Base-by-base conservation (phyloP, 2,888 invertebrate species). In the Incurvaria masculella region DNA sequence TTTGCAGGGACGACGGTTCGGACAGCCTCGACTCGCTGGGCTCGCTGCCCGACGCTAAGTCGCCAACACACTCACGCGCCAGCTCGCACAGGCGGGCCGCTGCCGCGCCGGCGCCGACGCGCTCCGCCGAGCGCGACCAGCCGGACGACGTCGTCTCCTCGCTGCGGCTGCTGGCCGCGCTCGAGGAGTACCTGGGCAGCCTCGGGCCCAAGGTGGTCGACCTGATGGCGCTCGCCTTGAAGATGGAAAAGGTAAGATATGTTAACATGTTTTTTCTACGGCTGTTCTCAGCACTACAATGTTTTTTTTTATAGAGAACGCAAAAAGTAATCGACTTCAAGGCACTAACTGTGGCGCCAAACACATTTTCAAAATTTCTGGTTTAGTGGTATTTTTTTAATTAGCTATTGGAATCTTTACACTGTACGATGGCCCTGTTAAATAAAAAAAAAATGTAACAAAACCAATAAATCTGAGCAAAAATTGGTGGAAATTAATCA, bases 151-250 rank as follows among this genome's bases (percentile, higher is more conserved):
- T 87, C 6, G 85, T 89, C 2, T 82, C 81, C 20, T 87, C 90
- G 44, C 66, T 93, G 49, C 79, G 92, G 33, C 73, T 89, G 53
- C 74, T 94, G 0, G 89, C 91, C 1, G 92, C 92, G 1, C 70
- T 94, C 4, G 93, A 94, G 64, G 88, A 87, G 56, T 88, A 89
- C 60, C 70, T 94, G 44, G 93, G 93, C n/a, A 90, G 91, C 33
- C 72, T 93, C 5, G 92, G 91, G 0, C 91, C 91, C 0, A 89
- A 87, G 66, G 80, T 91, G 14, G 85, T 91, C 0, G 86, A 88
- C 51, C 64, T 93, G 53, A 69, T 93, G n/a, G 86, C 87, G 0
- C 85, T 86, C 51, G 91, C 91, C 0, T 65, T 92, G 42, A 87
- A 85, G 38, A 82, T 91, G 69, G 91, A 92, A 60, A 91, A 91